These are phyloP conservation scores for Hypolimnas misippus DNA, from an alignment of 2,888 invertebrate species.

Conservation along the genomic window DNA sequence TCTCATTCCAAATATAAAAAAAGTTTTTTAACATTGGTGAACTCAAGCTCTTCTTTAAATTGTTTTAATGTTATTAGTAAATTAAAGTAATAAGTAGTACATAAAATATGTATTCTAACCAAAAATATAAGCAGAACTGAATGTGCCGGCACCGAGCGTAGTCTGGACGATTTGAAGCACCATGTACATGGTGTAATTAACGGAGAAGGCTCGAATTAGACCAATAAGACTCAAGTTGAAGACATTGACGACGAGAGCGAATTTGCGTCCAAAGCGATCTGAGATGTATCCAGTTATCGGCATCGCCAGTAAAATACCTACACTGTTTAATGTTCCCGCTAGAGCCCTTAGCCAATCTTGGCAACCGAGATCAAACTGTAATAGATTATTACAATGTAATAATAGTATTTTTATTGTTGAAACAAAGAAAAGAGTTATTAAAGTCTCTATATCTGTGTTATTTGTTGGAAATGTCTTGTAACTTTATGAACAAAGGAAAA, in stretches of 20 bases:
- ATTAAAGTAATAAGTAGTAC: background rate
- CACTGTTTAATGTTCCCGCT: slow-evolving; percentile 86
- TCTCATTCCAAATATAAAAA: no score
- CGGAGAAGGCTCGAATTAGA: slow-evolving; percentile 80
- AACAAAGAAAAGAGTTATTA: background rate
- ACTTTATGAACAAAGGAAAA: background rate
- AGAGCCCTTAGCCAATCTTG: slow-evolving; percentile 86
- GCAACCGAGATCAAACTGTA: slow-evolving; percentile 83
- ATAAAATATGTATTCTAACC: slow-evolving; percentile 48
- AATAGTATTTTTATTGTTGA: background rate
- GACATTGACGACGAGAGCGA: slow-evolving; percentile 63
- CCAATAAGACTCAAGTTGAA: slow-evolving; percentile 70
- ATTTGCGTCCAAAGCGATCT: slow-evolving; percentile 80
- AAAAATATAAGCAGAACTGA: slow-evolving; percentile 78
- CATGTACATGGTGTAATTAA: slow-evolving; percentile 82
- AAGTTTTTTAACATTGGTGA: no score
- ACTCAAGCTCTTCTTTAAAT: no score
- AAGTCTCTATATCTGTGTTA: background rate
- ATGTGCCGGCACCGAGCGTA: slow-evolving; percentile 80
- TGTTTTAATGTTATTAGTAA: no score
- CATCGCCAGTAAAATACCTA: slow-evolving; percentile 86
- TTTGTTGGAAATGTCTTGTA: no score
- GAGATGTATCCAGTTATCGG: slow-evolving; percentile 86
- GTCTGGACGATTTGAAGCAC: slow-evolving; percentile 81
- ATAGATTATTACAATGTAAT: background rate